These are phyloP conservation scores for Apamea anceps DNA, from an alignment of 2,888 invertebrate species.

Conservation along the genomic window DNA sequence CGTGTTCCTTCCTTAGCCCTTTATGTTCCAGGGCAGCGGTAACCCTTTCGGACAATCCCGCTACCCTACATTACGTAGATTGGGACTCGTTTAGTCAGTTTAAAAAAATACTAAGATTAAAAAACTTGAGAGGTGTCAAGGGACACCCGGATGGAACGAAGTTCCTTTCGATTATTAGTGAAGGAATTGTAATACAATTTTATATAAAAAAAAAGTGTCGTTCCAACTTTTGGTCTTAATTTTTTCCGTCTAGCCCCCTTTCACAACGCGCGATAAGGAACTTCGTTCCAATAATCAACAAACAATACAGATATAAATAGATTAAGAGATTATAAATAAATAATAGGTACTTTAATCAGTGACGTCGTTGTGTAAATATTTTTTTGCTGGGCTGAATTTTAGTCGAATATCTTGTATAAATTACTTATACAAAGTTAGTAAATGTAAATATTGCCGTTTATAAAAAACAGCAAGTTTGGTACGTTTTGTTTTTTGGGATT, in stretches of 20 bases:
- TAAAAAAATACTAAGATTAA: slow-evolving; percentile 2
- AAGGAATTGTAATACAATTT: too few relatives aligned
- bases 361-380: slow-evolving; percentile 2
- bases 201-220: too few relatives aligned
- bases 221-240: too few relatives aligned
- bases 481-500: not conserved
- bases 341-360: not conserved
- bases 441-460: not conserved
- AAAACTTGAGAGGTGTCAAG: too few relatives aligned
- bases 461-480: not conserved
- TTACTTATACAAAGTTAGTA: not conserved
- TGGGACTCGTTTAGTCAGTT: not conserved
- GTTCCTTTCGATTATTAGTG: too few relatives aligned
- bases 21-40: too few relatives aligned
- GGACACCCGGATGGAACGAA: too few relatives aligned
- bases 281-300: slow-evolving; percentile 28
- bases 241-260: too few relatives aligned
- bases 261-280: too few relatives aligned
- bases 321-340: slow-evolving; percentile 18
- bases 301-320: slow-evolving; percentile 30
- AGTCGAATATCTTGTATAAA: not conserved
- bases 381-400: not conserved
- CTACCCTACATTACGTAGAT: too few relatives aligned
- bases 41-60: too few relatives aligned
- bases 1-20: too few relatives aligned